These are phyloP conservation scores for Hypothenemus hampei DNA, from an alignment of 1,140 invertebrate genomes.

Conservation along the genomic window DNA sequence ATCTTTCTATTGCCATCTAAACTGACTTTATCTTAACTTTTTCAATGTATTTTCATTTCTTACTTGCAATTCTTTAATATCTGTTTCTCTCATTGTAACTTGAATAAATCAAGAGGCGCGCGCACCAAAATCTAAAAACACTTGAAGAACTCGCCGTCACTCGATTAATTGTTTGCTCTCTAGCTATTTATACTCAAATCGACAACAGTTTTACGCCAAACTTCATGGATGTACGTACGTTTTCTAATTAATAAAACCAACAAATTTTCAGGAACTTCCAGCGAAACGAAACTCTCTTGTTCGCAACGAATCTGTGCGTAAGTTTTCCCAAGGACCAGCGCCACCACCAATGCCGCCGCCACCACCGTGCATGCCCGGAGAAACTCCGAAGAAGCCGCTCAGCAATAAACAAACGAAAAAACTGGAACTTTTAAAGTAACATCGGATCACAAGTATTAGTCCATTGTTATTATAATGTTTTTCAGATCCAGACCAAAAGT, in stretches of 20 bases:
- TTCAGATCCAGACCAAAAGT: constrained; percentile 65
- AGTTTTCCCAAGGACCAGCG: constrained; percentile 48
- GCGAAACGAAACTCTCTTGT: constrained; percentile 37
- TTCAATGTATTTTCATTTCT: too few species aligned
- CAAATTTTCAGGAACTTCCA: constrained; percentile 30
- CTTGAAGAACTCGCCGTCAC: constrained; percentile 7
- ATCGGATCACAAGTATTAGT: background rate
- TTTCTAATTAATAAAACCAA: background rate
- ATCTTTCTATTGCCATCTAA: too few species aligned
- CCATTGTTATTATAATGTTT: background rate
- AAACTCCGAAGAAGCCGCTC: constrained; percentile 48
- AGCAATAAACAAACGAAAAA: constrained; percentile 53
- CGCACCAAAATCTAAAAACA: too few species aligned
- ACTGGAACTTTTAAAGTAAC: constrained; percentile 51
- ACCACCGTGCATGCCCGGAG: constrained; percentile 52
- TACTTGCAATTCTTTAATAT: too few species aligned
- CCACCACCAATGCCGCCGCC: constrained; percentile 69
- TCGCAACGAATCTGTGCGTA: constrained; percentile 42
- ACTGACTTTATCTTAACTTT: too few species aligned
- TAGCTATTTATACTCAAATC: constrained; percentile 22
- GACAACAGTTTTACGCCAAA: constrained; percentile 1
- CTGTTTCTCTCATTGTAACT: too few species aligned
- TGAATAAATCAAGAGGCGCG: too few species aligned
- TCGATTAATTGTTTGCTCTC: constrained; percentile 9
- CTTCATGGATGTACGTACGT: background rate